Conservation (phyloP, 2,113 vertebrate genomes). For the Glaucomys volans region DNA sequence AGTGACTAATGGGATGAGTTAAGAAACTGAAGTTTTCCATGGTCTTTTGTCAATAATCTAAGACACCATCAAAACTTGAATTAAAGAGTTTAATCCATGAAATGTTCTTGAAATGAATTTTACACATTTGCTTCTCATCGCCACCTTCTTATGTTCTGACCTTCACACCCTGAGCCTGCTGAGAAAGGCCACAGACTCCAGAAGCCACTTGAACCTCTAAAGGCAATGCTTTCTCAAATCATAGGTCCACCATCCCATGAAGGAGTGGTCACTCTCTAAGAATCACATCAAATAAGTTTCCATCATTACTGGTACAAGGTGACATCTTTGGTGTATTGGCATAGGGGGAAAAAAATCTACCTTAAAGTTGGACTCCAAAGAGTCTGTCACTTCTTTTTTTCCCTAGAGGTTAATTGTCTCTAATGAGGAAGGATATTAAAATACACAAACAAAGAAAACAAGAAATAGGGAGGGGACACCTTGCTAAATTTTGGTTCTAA, state of each 20-base stretch:
- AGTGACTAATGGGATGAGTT: background rate
- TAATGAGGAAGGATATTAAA: slow-evolving; percentile 21
- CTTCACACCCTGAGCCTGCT: background rate
- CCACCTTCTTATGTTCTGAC: background rate
- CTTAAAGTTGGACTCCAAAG: background rate
- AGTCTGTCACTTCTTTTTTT: background rate
- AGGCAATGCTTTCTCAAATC: background rate
- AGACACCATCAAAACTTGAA: background rate
- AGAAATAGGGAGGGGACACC: background rate
- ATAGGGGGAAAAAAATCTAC: background rate
- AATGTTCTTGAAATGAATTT: background rate
- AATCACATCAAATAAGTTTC: background rate
- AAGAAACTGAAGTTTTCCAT: background rate
- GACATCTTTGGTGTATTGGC: background rate
- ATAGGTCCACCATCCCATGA: background rate
- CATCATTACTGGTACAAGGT: background rate
- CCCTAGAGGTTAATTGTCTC: background rate
- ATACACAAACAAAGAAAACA: background rate
- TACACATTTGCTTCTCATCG: background rate
- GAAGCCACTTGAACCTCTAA: background rate
- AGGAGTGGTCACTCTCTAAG: background rate
- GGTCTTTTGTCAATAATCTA: background rate
- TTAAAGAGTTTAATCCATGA: slow-evolving; percentile 26
- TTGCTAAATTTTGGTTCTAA: background rate
- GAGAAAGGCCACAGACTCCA: background rate